phyloP scores from a whole-genome alignment of 2,797 vertebrate species.

The Poliocrania exsul region DNA sequence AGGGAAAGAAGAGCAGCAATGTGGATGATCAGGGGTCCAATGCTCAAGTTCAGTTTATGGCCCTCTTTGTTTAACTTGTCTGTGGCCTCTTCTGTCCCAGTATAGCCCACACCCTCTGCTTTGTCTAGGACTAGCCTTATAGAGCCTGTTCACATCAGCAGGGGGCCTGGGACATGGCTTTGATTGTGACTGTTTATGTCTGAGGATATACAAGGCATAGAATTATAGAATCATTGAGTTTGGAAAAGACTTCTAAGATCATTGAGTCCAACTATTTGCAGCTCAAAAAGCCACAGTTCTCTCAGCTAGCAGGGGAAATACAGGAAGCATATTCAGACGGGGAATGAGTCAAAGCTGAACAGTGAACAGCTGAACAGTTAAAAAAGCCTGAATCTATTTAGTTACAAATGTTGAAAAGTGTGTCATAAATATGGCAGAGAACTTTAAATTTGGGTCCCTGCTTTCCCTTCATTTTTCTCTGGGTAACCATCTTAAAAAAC shows the following conservation, averaged over 20 bases:
- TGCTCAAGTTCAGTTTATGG: accelerated
- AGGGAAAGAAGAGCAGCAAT: not conserved
- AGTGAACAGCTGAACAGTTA: not conserved
- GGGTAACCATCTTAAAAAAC: not conserved
- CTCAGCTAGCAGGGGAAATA: not conserved
- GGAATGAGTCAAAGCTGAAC: not conserved
- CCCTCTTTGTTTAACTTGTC: not conserved
- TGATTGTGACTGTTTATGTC: not conserved
- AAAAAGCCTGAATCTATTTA: not conserved
- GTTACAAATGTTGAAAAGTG: not conserved
- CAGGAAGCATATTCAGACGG: not conserved
- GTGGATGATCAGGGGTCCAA: accelerated
- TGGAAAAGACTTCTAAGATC: not conserved
- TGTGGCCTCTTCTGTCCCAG: not conserved
- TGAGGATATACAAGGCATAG: not conserved
- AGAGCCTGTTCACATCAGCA: not conserved
- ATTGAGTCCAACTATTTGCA: not conserved
- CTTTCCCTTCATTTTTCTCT: not conserved
- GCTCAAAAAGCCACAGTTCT: not conserved
- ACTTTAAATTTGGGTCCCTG: not conserved
- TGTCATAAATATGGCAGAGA: not conserved
- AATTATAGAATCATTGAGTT: not conserved
- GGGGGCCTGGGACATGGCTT: not conserved
- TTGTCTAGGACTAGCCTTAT: accelerated
- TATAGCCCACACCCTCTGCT: accelerated